Percentiles rank a stretch among this genome's conserved stretches.
Conservation (phyloP, 2,888 invertebrate genomes). For the Sthenelais limicola region DNA sequence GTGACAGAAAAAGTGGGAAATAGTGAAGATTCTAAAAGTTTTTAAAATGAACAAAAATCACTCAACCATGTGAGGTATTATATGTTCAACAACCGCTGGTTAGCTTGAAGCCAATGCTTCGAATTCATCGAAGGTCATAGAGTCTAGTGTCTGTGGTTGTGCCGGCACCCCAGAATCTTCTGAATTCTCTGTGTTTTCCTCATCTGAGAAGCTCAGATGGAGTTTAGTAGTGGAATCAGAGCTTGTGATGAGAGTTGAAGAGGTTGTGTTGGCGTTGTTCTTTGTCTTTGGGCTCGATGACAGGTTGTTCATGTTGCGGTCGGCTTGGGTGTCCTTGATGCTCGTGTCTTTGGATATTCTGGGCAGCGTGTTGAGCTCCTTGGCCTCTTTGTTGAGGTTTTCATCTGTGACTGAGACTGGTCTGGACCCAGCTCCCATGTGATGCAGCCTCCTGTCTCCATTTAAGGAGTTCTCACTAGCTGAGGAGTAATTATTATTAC, state of each 20-base stretch:
- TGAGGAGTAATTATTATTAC: slow-evolving; percentile 22
- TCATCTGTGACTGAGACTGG: slow-evolving; percentile 18
- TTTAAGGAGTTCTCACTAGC: slow-evolving; percentile 34
- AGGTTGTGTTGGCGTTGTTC: background rate
- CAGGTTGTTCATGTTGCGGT: slow-evolving; percentile 34
- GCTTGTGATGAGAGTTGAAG: slow-evolving; percentile 3
- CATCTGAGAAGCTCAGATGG: slow-evolving; percentile 54
- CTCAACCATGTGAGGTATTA: too few relatives aligned
- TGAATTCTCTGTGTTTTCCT: slow-evolving; percentile 54
- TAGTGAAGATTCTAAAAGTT: too few relatives aligned
- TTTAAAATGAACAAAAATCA: too few relatives aligned
- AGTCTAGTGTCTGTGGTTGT: slow-evolving; percentile 48
- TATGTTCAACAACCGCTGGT: too few relatives aligned
- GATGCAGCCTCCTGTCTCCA: slow-evolving; percentile 24
- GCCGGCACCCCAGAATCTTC: slow-evolving; percentile 52
- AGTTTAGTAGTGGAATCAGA: slow-evolving; percentile 42
- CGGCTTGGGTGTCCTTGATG: background rate
- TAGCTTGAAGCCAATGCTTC: slow-evolving; percentile 46
- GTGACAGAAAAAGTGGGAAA: too few relatives aligned
- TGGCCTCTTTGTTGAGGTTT: slow-evolving; percentile 10
- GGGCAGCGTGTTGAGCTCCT: slow-evolving; percentile 32
- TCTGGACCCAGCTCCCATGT: slow-evolving; percentile 17
- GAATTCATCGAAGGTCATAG: slow-evolving; percentile 53
- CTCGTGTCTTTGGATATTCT: background rate
- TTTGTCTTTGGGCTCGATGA: slow-evolving; percentile 2